A percentile compares a stretch with the other conserved stretches of the same genome.
Evolutionary conservation across 2,888 invertebrate species (phyloP).

Genomic region (Nomada fucata): DNA sequence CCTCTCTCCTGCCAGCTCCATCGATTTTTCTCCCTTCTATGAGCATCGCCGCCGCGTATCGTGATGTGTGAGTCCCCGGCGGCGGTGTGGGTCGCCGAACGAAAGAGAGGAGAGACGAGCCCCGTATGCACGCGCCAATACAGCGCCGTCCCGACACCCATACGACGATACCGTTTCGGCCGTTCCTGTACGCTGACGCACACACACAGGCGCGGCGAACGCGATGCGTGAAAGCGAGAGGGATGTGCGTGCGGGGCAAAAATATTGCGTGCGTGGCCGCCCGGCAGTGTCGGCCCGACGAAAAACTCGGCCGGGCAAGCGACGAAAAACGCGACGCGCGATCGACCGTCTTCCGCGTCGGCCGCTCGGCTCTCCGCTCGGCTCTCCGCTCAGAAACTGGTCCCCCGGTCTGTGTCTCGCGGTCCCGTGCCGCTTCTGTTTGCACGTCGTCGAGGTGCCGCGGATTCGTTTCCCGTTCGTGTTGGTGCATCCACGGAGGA

Average conservation of each 20-base stretch:
- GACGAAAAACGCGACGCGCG: slow-evolving; percentile 59
- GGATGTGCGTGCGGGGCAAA: slow-evolving; percentile 67
- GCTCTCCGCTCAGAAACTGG: slow-evolving; percentile 6
- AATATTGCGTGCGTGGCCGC: slow-evolving; percentile 66
- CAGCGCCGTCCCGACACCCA: slow-evolving; percentile 35
- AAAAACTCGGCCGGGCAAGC: slow-evolving; percentile 62
- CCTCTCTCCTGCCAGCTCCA: slow-evolving; percentile 75
- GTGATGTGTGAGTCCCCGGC: slow-evolving; percentile 33
- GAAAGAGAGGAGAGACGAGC: slow-evolving; percentile 57
- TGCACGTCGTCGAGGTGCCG: neutral
- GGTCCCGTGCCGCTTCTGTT: neutral
- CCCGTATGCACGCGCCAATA: slow-evolving; percentile 46
- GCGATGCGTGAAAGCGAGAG: slow-evolving; percentile 61
- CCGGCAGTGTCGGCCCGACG: slow-evolving; percentile 60
- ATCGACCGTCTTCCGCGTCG: slow-evolving; percentile 15
- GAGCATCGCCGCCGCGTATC: slow-evolving; percentile 47
- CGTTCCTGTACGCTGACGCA: slow-evolving; percentile 21
- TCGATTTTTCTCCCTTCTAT: slow-evolving; percentile 80
- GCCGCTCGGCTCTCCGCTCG: slow-evolving; percentile 1
- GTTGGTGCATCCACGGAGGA: slow-evolving; percentile 39
- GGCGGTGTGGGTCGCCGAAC: slow-evolving; percentile 37
- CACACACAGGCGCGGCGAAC: slow-evolving; percentile 29
- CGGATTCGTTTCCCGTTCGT: slow-evolving; percentile 1
- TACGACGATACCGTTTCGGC: slow-evolving; percentile 10
- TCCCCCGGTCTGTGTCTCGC: slow-evolving; percentile 4